Base-by-base conservation (phyloP, 23 tunicate species). In the Halocynthia aurantium region DNA sequence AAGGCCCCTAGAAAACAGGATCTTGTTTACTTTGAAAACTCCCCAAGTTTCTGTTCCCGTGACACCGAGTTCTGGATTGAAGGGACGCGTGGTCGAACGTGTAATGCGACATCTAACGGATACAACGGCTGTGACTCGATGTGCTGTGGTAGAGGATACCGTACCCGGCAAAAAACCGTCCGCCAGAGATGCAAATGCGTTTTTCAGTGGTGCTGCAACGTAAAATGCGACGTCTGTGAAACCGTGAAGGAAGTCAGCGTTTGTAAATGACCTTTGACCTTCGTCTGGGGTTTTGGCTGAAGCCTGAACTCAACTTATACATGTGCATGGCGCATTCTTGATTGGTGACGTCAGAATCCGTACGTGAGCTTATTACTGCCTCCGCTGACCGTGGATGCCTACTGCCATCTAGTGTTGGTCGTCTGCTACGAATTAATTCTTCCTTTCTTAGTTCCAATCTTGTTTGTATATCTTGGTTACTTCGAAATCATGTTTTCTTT, bases 201-300 rank as follows among this genome's bases (percentile, higher is more conserved):
- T 12, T 93, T 93, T 52, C 79, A 83, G 21, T 93, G 98, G 98
- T 93, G 98, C 83, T 93, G 98, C 86, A 71, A 80, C n/a, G 94
- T 93, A 5, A 76, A 79, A 21, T 93, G 98, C 78, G 79, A 87
- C 17, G 61, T 77, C 17, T 93, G 98, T 76, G 76, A 50, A 21
- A 76, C 76, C 13, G 53, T 72, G 18, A 81, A 84, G 61, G 80
- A 87, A 31, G 83, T 90, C 61, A 87, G 90, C 86, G 81, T 60
- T 18, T 93, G 98, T 58, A 88, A 77, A 55, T 93, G 85, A 93
- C 70, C 61, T 8, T 15, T 66, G 56, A 75, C 15, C 44, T 31
- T 31, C 44, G 44, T 31, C 44, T 31, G 44, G 44, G 44, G 44
- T 31, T 31, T 31, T 31, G 44, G 44, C 44, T 31, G 44, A 31